Conservation (phyloP, 2,888 invertebrate genomes). For the Mellilla xanthometata region DNA sequence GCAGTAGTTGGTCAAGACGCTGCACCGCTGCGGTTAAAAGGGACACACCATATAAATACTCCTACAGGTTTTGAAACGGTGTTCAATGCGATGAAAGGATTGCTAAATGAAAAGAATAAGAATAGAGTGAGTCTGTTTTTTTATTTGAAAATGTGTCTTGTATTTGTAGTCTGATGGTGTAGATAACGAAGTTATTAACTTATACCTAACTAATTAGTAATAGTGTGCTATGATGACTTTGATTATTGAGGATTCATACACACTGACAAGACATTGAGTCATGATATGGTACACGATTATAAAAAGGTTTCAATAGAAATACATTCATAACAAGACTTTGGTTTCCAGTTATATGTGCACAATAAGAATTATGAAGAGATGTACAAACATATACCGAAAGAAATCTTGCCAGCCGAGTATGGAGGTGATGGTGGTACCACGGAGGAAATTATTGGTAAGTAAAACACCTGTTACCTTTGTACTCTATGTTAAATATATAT, state of each 20-base stretch:
- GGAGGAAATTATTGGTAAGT: constrained; percentile 62
- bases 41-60: constrained; percentile 81
- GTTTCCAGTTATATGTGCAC: constrained; percentile 76
- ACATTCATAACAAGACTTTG: too few relatives aligned
- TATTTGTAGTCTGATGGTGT: too few relatives aligned
- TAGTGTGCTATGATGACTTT: too few relatives aligned
- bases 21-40: constrained; percentile 82
- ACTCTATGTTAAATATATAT: too few relatives aligned
- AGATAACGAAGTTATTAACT: too few relatives aligned
- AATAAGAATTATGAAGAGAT: constrained; percentile 81
- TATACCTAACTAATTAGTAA: too few relatives aligned
- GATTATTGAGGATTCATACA: too few relatives aligned
- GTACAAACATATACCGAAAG: constrained; percentile 80
- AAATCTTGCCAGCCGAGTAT: constrained; percentile 84
- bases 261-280: too few relatives aligned
- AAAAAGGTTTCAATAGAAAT: too few relatives aligned
- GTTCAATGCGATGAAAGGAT: constrained; percentile 74
- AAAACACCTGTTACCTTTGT: too few relatives aligned
- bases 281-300: too few relatives aligned
- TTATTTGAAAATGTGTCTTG: too few relatives aligned
- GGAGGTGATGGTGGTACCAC: constrained; percentile 84
- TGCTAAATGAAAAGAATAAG: constrained; percentile 82
- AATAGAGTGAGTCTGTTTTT: constrained; percentile 77
- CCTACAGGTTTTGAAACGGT: constrained; percentile 80
- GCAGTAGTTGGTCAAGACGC: constrained; percentile 75